Evolutionary conservation across 2,888 invertebrate genomes (phyloP).

Genomic region (Drosophila ustulata): DNA sequence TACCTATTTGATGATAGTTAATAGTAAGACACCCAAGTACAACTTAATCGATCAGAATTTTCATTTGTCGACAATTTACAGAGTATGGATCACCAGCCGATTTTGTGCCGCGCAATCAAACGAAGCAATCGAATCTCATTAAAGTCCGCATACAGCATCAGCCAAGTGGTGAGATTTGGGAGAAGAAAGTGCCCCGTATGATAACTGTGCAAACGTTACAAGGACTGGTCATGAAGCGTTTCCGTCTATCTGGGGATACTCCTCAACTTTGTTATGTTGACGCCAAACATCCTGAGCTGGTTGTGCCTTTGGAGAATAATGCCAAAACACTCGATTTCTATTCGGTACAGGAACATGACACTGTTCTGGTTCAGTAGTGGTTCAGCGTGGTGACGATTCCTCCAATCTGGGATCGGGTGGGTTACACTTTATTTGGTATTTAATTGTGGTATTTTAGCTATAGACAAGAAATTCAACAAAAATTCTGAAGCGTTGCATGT

Average conservation of each 20-base stretch:
- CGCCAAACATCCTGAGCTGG: slow-evolving; percentile 87
- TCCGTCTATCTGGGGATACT: slow-evolving; percentile 85
- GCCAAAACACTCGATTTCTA: slow-evolving; percentile 93
- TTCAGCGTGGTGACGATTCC: background rate
- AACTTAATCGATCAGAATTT: no score
- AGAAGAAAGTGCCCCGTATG: slow-evolving; percentile 90
- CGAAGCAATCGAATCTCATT: slow-evolving; percentile 90
- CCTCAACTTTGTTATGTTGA: slow-evolving; percentile 86
- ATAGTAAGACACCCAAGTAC: slow-evolving; percentile 87
- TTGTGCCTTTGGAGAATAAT: slow-evolving; percentile 92
- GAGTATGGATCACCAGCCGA: slow-evolving; percentile 94
- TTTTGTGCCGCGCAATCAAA: slow-evolving; percentile 87
- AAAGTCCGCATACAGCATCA: slow-evolving; percentile 87
- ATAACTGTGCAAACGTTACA: slow-evolving; percentile 94
- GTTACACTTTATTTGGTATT: slow-evolving; percentile 40
- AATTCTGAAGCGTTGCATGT: slow-evolving; percentile 29
- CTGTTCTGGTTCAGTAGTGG: slow-evolving; percentile 88
- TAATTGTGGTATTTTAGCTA: slow-evolving; percentile 59
- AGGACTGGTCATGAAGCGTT: slow-evolving; percentile 91
- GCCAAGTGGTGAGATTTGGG: slow-evolving; percentile 85
- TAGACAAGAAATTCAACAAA: slow-evolving; percentile 23
- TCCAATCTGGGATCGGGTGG: background rate
- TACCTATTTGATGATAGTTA: slow-evolving; percentile 90
- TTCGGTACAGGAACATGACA: slow-evolving; percentile 93
- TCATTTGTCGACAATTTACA: slow-evolving; percentile 82